phyloP scores from a whole-genome alignment of 2,113 vertebrate genomes.

The Kryptolebias marmoratus region DNA sequence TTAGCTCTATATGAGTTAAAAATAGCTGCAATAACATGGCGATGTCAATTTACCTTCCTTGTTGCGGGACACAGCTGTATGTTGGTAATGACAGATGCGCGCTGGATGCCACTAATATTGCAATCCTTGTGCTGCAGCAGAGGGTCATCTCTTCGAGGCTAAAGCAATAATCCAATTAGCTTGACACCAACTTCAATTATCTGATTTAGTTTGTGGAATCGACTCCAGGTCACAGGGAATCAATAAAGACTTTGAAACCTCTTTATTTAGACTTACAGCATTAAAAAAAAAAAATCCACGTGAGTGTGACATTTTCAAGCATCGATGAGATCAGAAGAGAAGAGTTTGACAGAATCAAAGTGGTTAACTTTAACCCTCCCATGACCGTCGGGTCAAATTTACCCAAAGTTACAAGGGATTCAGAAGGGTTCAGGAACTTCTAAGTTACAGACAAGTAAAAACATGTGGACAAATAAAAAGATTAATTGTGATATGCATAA shows the following conservation, averaged over 20 bases:
- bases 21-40: conserved; percentile 22
- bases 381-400: too few species aligned
- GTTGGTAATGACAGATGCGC: conserved; percentile 68
- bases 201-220: conserved; percentile 82
- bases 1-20: conserved; percentile 16
- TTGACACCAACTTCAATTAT: conserved; percentile 84
- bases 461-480: conserved; percentile 1
- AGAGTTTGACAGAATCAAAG: conserved; percentile 7
- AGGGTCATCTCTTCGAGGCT: conserved; percentile 70
- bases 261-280: conserved; percentile 71
- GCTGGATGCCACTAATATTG: conserved; percentile 69
- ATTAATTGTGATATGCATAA: conserved; percentile 28
- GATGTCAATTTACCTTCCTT: conserved; percentile 49
- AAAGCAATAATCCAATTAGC: conserved; percentile 87
- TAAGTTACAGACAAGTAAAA: background rate
- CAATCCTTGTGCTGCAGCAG: conserved; percentile 51
- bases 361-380: background rate
- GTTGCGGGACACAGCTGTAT: conserved; percentile 25
- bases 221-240: conserved; percentile 78
- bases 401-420: too few species aligned
- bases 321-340: conserved; percentile 16
- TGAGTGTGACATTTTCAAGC: conserved; percentile 25
- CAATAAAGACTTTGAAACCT: conserved; percentile 73
- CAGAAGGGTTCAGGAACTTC: background rate
- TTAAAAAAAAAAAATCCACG: conserved; percentile 26